Conservation (phyloP, 1,140 invertebrate species). For the Phthorimaea operculella region DNA sequence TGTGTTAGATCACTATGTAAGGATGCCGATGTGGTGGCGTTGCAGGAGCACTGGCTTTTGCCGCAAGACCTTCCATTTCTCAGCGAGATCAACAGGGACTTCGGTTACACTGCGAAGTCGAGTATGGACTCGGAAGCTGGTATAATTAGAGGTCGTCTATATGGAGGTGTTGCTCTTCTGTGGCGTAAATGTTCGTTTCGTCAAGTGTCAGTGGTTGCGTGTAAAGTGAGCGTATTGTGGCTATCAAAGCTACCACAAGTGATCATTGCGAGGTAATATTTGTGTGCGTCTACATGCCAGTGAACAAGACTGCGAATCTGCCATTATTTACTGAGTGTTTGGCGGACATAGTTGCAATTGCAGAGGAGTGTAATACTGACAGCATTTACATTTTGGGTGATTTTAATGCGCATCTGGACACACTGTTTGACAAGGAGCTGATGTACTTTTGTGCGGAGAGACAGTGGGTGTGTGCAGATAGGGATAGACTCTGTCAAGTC, state of each 20-base stretch:
- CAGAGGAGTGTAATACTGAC: not conserved
- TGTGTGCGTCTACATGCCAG: not conserved
- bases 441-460: not conserved
- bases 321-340: not conserved
- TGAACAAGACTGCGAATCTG: not conserved
- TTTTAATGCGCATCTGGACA: constrained; percentile 1
- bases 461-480: not conserved
- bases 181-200: not conserved
- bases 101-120: not conserved
- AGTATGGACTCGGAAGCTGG: not conserved
- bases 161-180: not conserved
- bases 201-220: not conserved
- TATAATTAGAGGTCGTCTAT: not conserved
- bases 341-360: not conserved
- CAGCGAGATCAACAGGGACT: not conserved
- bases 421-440: not conserved
- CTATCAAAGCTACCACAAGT: not conserved
- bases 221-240: not conserved
- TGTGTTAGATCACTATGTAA: not conserved
- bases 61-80: not conserved
- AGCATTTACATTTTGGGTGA: not conserved
- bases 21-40: not conserved
- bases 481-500: not conserved
- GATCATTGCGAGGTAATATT: not conserved
- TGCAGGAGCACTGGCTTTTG: not conserved